Percentiles rank a stretch among this genome's conserved stretches.
Conservation (phyloP, 2,113 vertebrate species). For the Okapia johnstoni region DNA sequence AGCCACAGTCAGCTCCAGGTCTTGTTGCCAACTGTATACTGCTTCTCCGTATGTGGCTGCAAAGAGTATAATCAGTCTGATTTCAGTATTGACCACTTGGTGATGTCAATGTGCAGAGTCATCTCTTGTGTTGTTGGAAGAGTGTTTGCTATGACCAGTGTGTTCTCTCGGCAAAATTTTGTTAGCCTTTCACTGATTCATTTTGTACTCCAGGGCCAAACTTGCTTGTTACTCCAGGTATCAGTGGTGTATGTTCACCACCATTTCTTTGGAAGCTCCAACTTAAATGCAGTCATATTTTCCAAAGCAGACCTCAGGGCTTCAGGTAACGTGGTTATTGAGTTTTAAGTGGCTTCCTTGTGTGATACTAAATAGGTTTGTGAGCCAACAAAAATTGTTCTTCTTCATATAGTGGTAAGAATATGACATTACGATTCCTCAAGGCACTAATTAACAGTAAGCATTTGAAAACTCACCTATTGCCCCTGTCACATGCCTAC, state of each 20-base stretch:
- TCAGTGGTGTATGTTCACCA: neutral
- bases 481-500: neutral
- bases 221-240: neutral
- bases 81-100: neutral
- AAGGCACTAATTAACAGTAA: neutral
- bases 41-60: neutral
- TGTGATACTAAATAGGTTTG: neutral
- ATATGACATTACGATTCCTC: neutral
- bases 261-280: neutral
- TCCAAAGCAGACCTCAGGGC: neutral
- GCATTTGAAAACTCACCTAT: neutral
- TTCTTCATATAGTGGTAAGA: neutral
- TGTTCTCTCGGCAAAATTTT: neutral
- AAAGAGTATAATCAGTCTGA: neutral
- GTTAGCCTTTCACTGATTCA: neutral
- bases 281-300: conserved; percentile 1
- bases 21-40: neutral
- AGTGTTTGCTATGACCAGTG: neutral
- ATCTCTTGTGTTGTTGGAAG: neutral
- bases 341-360: neutral
- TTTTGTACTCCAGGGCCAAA: neutral
- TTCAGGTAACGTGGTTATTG: neutral
- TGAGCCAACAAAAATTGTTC: neutral
- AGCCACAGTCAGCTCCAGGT: neutral
- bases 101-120: neutral